Evolutionary conservation across 1,140 invertebrate species (phyloP).

Genomic region (Bacillus rossius): DNA sequence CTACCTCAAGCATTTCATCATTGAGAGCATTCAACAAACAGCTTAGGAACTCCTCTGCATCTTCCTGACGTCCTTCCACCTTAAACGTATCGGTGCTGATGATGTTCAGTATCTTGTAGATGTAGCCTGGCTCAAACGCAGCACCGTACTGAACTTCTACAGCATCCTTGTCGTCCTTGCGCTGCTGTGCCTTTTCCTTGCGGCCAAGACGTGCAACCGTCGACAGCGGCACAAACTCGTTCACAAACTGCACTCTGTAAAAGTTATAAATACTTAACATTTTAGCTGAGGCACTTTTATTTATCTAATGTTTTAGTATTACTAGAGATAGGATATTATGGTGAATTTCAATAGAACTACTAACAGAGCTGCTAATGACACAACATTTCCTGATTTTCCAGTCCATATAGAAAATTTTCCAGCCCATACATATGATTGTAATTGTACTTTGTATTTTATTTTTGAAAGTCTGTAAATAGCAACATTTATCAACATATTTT

Average conservation of each 20-base stretch:
- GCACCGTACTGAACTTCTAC: constrained; percentile 44
- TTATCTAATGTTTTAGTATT: no score
- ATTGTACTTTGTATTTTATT: no score
- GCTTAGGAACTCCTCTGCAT: constrained; percentile 92
- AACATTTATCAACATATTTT: no score
- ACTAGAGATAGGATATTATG: no score
- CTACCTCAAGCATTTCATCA: constrained; percentile 90
- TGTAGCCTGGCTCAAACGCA: constrained; percentile 75
- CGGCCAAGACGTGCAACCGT: constrained; percentile 18
- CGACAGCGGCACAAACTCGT: constrained; percentile 32
- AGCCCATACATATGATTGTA: no score
- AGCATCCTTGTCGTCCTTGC: constrained; percentile 11
- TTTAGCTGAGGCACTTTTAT: no score
- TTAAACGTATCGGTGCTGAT: constrained; percentile 58
- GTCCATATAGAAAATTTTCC: no score
- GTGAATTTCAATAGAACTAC: no score
- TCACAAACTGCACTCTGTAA: constrained; percentile 51
- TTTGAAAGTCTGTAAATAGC: no score
- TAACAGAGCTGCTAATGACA: no score
- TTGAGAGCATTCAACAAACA: constrained; percentile 89
- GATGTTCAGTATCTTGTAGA: constrained; percentile 72
- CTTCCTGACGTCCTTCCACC: constrained; percentile 83
- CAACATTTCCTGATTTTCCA: no score
- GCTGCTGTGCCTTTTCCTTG: constrained; percentile 20
- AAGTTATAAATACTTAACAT: no score